Evolutionary conservation across 2,797 vertebrate species (phyloP), one percentile per base, ranked within the genome.

Genomic region (Alca torda): DNA sequence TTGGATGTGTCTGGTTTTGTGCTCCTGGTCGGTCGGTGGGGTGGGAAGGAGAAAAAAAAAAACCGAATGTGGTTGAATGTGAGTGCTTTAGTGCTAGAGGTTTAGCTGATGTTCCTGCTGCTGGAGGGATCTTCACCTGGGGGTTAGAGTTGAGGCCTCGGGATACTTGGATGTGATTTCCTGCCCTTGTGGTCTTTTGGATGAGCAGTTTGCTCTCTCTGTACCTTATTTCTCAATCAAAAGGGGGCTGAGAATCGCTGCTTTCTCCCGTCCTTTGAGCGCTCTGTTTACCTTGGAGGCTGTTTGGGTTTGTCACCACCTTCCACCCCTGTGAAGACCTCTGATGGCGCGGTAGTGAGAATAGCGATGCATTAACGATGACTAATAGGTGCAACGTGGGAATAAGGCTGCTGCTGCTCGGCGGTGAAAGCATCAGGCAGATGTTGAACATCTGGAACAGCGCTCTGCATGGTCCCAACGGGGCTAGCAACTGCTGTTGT

Each of bases 381-480:
- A 53, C 8, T 9, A 25, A 65, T 18, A 15, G 61, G 39, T 16
- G 76, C 73, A 11, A 35, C 0, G 0, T 8, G 81, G 77, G 84
- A 68, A 64, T 14, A 46, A 12, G 0, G 51, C 6, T 13, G 25
- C 63, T 12, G 76, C 43, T 6, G 31, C 61, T 24, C 21, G 6
- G 57, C 1, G 3, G 30, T 26, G 53, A 53, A 20, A 88, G 72
- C 84, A 8, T 4, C 33, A 9, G 77, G 41, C 82, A 87, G 91
- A 81, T 70, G 85, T 87, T 61, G 4, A 11, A 31, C 93, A 78
- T 31, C 91, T 95, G 93, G 89, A 72, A 8, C 0, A 0, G 10
- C 33, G 1, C 39, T 37, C 25, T 3, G 23, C 19, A 1, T 2
- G 41, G 5, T 33, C 56, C 61, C 1, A 1, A 3, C 0, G 7